phyloP scores from a whole-genome alignment of 2,888 invertebrate species.

The Liposcelis brunnea region DNA sequence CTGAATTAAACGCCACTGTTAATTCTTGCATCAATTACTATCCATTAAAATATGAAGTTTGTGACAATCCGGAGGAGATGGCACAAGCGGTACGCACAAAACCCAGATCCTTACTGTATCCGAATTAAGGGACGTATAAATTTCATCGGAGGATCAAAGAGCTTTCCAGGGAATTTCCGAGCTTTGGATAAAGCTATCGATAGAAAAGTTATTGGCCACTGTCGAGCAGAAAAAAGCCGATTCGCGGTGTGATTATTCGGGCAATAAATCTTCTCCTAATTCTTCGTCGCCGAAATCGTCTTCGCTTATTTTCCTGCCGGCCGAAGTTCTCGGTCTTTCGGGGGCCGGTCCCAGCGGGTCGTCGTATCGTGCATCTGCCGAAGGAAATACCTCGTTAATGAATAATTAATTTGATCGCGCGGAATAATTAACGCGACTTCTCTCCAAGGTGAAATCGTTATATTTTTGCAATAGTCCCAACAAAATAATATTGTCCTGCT shows the following conservation, averaged over 20 bases:
- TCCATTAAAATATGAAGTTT: no score
- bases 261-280: constrained; percentile 52
- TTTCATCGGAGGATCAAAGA: no score
- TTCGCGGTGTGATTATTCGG: constrained; percentile 47
- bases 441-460: constrained; percentile 17
- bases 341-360: constrained; percentile 40
- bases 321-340: constrained; percentile 36
- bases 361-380: constrained; percentile 32
- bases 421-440: constrained; percentile 12
- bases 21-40: no score
- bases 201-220: no score
- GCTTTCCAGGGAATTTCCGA: no score
- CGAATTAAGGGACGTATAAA: no score
- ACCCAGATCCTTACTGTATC: no score
- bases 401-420: constrained; percentile 6
- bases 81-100: neutral
- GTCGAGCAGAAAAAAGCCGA: no score
- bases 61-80: neutral
- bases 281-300: constrained; percentile 59
- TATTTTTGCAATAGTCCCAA: constrained; percentile 9
- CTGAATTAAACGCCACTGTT: no score
- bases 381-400: constrained; percentile 14
- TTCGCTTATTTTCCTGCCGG: constrained; percentile 32
- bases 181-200: no score
- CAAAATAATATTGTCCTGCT: neutral